These are phyloP conservation scores for Sitobion miscanthi DNA, from an alignment of 1,140 invertebrate genomes.

Conservation along the genomic window DNA sequence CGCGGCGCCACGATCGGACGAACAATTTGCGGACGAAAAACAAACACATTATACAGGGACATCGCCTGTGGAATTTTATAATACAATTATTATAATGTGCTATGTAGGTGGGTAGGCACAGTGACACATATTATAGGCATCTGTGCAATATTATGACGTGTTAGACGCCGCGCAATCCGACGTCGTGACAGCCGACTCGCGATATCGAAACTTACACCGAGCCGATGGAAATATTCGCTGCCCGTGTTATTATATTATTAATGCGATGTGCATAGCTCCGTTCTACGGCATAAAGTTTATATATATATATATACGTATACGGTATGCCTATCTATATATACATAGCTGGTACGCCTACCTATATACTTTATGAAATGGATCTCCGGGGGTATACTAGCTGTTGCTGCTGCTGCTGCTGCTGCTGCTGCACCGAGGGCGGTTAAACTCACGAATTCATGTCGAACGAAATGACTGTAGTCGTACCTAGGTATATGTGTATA, in stretches of 20 bases:
- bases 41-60: not conserved
- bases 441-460: slow-evolving; percentile 36
- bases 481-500: no score
- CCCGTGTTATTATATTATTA: not conserved
- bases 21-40: not conserved
- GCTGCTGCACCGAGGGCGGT: not conserved
- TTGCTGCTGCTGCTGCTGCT: no score
- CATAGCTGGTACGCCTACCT: not conserved
- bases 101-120: not conserved
- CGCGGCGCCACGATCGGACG: no score
- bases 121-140: not conserved
- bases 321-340: not conserved
- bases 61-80: not conserved
- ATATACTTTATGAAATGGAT: not conserved
- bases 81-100: not conserved
- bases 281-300: no score
- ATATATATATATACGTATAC: not conserved
- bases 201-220: not conserved
- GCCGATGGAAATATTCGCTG: not conserved
- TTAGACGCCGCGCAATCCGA: not conserved
- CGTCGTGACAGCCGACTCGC: not conserved
- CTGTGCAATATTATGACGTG: not conserved
- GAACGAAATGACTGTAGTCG: not conserved
- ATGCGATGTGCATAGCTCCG: not conserved
- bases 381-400: no score